These are phyloP conservation scores for Pelecanoides urinatrix DNA, from an alignment of 2,113 vertebrate genomes.

Conservation along the genomic window DNA sequence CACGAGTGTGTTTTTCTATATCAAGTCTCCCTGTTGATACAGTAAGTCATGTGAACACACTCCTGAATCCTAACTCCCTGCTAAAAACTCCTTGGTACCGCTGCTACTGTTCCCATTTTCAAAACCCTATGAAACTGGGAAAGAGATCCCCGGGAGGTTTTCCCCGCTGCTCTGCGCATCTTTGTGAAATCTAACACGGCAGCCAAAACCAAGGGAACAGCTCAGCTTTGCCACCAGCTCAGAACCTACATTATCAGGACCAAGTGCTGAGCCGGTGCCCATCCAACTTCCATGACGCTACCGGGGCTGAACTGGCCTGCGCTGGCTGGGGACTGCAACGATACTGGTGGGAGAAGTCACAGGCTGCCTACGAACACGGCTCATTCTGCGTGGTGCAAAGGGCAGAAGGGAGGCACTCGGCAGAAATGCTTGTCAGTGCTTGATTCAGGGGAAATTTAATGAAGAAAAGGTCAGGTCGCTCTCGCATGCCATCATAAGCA, in stretches of 20 bases:
- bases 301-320: neutral
- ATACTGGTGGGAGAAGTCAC: neutral
- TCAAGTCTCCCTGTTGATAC: neutral
- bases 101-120: neutral
- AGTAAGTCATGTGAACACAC: too few relatives aligned
- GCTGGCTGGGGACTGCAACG: neutral
- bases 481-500: neutral
- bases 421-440: neutral
- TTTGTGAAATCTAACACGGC: neutral
- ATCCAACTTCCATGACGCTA: too few relatives aligned
- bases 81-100: neutral
- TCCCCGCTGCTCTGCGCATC: neutral
- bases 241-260: too few relatives aligned
- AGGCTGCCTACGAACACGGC: neutral
- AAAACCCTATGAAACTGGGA: neutral
- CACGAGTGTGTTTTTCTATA: rapidly evolving
- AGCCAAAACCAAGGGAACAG: neutral
- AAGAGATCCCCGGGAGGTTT: neutral
- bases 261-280: neutral
- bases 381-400: neutral
- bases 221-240: neutral
- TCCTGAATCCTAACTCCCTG: neutral
- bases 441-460: neutral
- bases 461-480: constrained; percentile 35
- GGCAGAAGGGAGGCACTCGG: neutral